Conservation (phyloP, 1,140 invertebrate species). For the Proales similis region DNA sequence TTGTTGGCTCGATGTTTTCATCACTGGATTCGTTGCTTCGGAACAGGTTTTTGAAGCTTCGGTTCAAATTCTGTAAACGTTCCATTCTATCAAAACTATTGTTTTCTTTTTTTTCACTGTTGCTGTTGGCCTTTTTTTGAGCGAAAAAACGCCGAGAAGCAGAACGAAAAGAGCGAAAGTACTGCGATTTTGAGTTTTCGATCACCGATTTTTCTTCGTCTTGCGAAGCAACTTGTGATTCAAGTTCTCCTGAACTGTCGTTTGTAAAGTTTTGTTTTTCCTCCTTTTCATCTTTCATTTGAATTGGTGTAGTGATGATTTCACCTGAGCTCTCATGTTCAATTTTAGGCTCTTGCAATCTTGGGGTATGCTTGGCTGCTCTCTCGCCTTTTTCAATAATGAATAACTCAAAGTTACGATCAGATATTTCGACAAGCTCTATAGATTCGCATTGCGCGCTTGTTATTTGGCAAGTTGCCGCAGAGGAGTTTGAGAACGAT, state of each 20-base stretch:
- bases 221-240: too few species aligned
- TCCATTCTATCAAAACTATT: neutral
- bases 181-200: conserved; percentile 8
- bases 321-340: too few species aligned
- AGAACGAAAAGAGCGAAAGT: conserved; percentile 37
- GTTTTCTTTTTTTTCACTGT: conserved; percentile 1
- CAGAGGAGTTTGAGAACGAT: too few species aligned
- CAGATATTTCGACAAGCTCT: too few species aligned
- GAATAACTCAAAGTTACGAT: too few species aligned
- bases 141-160: conserved; percentile 32
- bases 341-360: too few species aligned
- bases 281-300: neutral
- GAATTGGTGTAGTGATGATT: too few species aligned
- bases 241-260: too few species aligned
- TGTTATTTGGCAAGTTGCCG: too few species aligned
- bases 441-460: too few species aligned
- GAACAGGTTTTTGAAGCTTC: conserved; percentile 33
- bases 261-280: neutral
- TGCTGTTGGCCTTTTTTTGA: neutral
- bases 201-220: neutral
- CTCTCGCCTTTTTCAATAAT: too few species aligned
- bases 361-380: too few species aligned
- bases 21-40: conserved; percentile 16
- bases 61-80: conserved; percentile 23
- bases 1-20: neutral